phyloP scores from a whole-genome alignment of 1,140 invertebrate genomes.

The Coptotermes formosanus region DNA sequence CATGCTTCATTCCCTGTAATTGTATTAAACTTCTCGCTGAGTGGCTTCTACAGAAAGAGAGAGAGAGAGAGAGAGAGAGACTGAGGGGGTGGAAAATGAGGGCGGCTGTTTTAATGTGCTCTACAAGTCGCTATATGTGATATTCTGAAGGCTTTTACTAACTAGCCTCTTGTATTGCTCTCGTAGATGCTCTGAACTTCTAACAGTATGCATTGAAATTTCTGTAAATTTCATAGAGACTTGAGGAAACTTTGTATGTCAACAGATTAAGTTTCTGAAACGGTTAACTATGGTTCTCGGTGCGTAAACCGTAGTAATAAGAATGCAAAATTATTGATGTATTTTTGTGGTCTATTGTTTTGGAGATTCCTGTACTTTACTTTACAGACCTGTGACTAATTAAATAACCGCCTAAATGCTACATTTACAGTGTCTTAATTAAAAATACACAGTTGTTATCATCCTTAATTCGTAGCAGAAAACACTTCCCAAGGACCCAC shows the following conservation, averaged over 20 bases:
- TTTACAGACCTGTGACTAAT: no score
- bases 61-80: background rate
- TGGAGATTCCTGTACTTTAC: no score
- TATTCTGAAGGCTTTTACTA: background rate
- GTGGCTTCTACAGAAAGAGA: background rate
- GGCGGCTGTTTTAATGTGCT: background rate
- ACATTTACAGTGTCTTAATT: no score
- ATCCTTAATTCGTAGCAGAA: no score
- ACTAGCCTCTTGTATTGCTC: slow-evolving; percentile 1
- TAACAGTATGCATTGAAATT: background rate
- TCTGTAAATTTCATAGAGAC: background rate
- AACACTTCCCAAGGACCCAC: no score
- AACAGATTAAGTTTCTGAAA: background rate
- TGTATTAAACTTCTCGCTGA: slow-evolving; percentile 35
- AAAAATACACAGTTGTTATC: no score
- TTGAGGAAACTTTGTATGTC: background rate
- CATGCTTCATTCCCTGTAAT: slow-evolving; percentile 35
- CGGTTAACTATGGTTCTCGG: background rate
- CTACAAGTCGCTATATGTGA: background rate
- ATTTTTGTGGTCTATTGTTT: no score
- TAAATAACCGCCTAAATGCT: no score
- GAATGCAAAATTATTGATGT: no score
- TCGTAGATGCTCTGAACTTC: background rate
- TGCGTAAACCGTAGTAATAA: no score
- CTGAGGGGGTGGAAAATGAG: background rate